Evolutionary conservation across 1,140 invertebrate species (phyloP).

Genomic region (Calliphora vicina): DNA sequence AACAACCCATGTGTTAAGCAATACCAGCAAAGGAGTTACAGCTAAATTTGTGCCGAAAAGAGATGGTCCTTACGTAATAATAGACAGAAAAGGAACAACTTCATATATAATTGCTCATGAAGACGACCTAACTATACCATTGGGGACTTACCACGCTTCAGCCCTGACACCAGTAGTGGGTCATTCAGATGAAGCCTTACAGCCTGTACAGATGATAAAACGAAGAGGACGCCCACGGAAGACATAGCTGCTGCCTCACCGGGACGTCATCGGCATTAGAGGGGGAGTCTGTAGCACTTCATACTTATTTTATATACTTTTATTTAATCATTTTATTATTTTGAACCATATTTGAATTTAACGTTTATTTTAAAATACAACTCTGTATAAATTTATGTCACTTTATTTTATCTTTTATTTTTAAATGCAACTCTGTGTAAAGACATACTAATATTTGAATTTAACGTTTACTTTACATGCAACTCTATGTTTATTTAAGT

Average conservation of each 20-base stretch:
- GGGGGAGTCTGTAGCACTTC: neutral
- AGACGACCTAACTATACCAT: neutral
- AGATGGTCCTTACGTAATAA: neutral
- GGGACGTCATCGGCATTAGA: neutral
- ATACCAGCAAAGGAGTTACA: neutral
- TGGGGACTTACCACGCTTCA: neutral
- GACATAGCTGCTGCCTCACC: neutral
- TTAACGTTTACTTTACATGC: no score
- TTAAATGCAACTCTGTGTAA: no score
- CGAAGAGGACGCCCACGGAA: neutral
- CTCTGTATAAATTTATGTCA: neutral
- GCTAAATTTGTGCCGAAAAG: neutral
- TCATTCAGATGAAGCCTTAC: no score
- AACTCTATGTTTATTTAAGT: no score
- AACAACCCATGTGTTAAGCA: neutral
- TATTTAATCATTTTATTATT: neutral
- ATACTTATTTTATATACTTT: neutral
- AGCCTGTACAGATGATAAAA: neutral
- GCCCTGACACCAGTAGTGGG: no score
- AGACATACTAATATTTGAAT: no score
- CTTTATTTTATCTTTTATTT: no score
- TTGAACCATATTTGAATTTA: neutral
- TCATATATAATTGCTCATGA: neutral
- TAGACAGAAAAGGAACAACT: neutral
- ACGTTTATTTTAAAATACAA: neutral